Evolutionary conservation across 1,140 invertebrate genomes (phyloP).

Genomic region (Notospermus geniculatus): DNA sequence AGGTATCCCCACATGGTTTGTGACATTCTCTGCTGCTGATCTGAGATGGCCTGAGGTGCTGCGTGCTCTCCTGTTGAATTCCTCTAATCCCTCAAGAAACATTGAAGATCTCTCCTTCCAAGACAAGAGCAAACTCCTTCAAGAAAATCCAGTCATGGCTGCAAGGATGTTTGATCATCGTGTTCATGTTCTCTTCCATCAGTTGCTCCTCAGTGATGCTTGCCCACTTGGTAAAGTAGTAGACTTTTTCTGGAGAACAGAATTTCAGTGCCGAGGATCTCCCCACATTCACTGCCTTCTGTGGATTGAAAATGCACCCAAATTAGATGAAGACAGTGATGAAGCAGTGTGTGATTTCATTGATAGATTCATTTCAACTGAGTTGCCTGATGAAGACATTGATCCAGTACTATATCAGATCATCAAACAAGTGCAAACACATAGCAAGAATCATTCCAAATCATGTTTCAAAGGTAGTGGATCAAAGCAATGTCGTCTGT

Average conservation of each 20-base stretch:
- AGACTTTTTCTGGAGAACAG: slow-evolving; percentile 20
- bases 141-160: slow-evolving; percentile 2
- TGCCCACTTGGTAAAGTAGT: slow-evolving; percentile 18
- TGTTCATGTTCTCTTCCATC: neutral
- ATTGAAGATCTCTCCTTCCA: neutral
- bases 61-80: neutral
- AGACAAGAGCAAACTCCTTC: neutral
- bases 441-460: slow-evolving; percentile 11
- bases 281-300: slow-evolving; percentile 24
- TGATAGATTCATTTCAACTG: neutral
- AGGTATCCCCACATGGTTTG: slow-evolving; percentile 4
- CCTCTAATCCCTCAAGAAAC: neutral
- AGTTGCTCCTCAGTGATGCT: slow-evolving; percentile 6
- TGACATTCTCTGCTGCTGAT: neutral
- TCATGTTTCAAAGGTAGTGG: slow-evolving; percentile 3
- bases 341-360: neutral
- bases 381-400: neutral
- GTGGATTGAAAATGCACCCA: slow-evolving; percentile 12
- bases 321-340: neutral
- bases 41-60: neutral
- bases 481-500: neutral
- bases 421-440: slow-evolving; percentile 2
- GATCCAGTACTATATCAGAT: slow-evolving; percentile 3
- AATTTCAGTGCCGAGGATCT: slow-evolving; percentile 24
- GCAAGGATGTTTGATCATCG: slow-evolving; percentile 9